A percentile compares a stretch with the other conserved stretches of the same genome.
Conservation (phyloP, 1,140 invertebrate species). For the Diachasmimorpha longicaudata region DNA sequence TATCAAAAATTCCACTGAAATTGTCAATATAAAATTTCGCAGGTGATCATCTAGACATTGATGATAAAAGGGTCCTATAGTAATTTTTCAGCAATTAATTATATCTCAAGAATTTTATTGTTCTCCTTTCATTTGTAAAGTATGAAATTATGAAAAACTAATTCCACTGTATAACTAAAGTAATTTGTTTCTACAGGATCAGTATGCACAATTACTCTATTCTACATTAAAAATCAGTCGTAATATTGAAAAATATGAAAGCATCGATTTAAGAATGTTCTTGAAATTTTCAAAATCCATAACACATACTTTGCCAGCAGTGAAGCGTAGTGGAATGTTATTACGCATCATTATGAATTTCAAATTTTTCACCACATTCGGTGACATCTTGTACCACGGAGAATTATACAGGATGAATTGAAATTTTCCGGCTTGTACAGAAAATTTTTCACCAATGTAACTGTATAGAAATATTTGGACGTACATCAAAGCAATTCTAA, state of each 20-base stretch:
- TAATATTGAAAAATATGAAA: conserved; percentile 25
- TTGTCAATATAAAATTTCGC: too few species aligned
- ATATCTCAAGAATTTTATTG: too few species aligned
- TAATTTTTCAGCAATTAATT: too few species aligned
- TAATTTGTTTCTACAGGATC: background rate
- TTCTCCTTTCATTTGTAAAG: too few species aligned
- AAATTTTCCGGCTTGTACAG: conserved; percentile 7
- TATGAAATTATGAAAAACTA: too few species aligned
- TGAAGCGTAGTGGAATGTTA: conserved; percentile 19
- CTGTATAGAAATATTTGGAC: conserved; percentile 28
- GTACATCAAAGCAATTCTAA: conserved; percentile 11
- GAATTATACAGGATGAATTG: conserved; percentile 14
- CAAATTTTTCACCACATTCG: conserved; percentile 10
- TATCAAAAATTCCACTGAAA: too few species aligned
- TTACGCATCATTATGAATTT: conserved; percentile 22
- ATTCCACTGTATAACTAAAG: too few species aligned
- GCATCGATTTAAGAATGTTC: conserved; percentile 21
- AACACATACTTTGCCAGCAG: conserved; percentile 22
- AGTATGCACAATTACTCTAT: background rate
- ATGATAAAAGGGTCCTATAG: too few species aligned
- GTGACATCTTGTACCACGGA: conserved; percentile 26
- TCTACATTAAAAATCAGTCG: conserved; percentile 10
- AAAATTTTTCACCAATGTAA: conserved; percentile 21
- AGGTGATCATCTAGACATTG: too few species aligned
- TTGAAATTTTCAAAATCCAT: conserved; percentile 25